Evolutionary conservation across 2,888 invertebrate species (phyloP).

Genomic region (Cephus rjabovi): DNA sequence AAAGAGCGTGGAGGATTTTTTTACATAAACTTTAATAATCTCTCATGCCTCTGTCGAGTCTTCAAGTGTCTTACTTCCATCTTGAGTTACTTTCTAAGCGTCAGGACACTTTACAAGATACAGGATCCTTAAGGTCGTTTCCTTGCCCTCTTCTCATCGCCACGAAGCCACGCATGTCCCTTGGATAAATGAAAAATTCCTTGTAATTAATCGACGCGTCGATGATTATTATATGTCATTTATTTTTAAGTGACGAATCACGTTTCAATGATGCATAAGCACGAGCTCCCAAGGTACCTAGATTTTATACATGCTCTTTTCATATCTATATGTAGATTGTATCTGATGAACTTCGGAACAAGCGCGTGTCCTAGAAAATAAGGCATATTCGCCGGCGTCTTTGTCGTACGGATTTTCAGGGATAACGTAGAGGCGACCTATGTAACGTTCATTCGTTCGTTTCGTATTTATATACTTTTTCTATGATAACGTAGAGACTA

Average conservation of each 20-base stretch:
- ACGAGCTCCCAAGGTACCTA: constrained; percentile 6
- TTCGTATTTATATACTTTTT: neutral
- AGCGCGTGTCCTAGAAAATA: neutral
- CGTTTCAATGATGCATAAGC: neutral
- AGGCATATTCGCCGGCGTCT: neutral
- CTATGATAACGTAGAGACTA: neutral
- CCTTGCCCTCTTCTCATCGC: neutral
- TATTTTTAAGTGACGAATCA: neutral
- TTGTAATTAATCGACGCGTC: neutral
- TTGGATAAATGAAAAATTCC: neutral
- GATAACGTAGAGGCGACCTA: neutral
- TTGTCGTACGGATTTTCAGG: neutral
- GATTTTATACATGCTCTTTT: constrained; percentile 1
- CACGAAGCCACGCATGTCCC: neutral
- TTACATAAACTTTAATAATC: neutral
- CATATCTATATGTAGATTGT: neutral
- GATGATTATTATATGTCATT: neutral
- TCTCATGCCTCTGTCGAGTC: neutral
- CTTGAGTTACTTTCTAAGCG: neutral
- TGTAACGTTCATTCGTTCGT: neutral
- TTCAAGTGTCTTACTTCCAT: neutral
- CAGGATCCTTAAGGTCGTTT: neutral
- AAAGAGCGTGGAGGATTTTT: neutral
- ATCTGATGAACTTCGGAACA: neutral
- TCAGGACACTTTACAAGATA: neutral